Conservation (phyloP, 1,140 invertebrate species). For the Ooceraea biroi region DNA sequence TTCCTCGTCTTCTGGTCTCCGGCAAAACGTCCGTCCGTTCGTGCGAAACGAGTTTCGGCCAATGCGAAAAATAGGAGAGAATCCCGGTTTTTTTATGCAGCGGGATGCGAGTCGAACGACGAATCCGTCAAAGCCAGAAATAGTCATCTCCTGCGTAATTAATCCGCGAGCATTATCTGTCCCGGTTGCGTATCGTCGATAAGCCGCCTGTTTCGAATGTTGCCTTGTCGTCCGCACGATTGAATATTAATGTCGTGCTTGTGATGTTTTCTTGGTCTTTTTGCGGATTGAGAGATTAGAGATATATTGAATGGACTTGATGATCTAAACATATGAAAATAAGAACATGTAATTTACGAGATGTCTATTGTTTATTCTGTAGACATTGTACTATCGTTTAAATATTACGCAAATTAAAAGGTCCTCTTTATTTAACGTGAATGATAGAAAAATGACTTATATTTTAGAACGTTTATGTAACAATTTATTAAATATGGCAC, state of each 20-base stretch:
- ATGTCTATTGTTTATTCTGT: not conserved
- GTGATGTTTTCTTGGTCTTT: not conserved
- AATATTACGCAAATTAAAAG: too few relatives aligned
- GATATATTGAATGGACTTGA: not conserved
- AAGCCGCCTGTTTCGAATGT: slow-evolving; percentile 74
- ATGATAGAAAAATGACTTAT: too few relatives aligned
- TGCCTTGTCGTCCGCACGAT: slow-evolving; percentile 71
- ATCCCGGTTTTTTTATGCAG: not conserved
- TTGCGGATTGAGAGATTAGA: slow-evolving; percentile 11
- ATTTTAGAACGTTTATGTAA: too few relatives aligned
- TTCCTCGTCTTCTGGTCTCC: slow-evolving; percentile 32
- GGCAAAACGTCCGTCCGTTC: slow-evolving; percentile 34
- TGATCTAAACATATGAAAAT: slow-evolving; percentile 4
- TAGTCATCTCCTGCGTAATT: slow-evolving; percentile 74
- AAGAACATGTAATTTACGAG: not conserved
- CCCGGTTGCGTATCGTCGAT: slow-evolving; percentile 69
- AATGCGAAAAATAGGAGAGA: slow-evolving; percentile 45
- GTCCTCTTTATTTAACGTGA: too few relatives aligned
- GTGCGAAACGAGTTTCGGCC: slow-evolving; percentile 45
- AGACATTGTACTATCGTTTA: too few relatives aligned
- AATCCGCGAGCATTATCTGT: slow-evolving; percentile 80
- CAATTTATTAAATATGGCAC: too few relatives aligned
- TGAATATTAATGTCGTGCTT: slow-evolving; percentile 75
- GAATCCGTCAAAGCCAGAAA: slow-evolving; percentile 34
- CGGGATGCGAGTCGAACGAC: not conserved